phyloP scores from a whole-genome alignment of 2,797 vertebrate species.

The Rhabdomys pumilio region DNA sequence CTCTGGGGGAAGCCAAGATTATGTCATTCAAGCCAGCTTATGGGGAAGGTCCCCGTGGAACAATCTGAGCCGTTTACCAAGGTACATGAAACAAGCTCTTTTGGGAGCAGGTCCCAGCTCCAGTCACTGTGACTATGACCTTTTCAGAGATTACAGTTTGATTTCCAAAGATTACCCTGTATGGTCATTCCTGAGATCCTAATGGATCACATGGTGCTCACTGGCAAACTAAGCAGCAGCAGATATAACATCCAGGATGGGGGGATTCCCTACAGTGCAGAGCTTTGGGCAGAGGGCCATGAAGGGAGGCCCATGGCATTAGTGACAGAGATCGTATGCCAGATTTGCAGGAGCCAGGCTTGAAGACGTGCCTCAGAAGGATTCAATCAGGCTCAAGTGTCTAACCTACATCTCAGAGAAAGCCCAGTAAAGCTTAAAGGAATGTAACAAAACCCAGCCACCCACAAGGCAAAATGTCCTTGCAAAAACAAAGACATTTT shows the following conservation, averaged over 20 bases:
- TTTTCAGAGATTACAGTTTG: background rate
- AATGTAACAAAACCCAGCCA: background rate
- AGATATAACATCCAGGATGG: background rate
- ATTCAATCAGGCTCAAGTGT: background rate
- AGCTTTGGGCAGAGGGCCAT: no score
- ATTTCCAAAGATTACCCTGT: background rate
- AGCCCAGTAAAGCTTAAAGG: background rate
- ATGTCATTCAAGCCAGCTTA: background rate
- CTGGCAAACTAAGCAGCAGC: background rate
- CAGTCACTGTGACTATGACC: background rate
- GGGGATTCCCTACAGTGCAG: background rate
- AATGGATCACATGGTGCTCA: background rate
- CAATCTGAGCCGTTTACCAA: background rate
- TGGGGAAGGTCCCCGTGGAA: background rate
- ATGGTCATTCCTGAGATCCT: background rate
- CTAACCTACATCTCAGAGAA: background rate
- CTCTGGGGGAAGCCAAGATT: background rate
- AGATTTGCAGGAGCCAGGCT: background rate
- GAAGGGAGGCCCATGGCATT: background rate
- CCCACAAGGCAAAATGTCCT: background rate
- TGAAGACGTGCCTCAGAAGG: background rate
- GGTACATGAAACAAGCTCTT: background rate
- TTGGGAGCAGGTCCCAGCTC: background rate
- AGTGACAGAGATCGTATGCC: no score
- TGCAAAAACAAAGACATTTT: background rate